These are phyloP conservation scores for Ephydatia muelleri DNA, from an alignment of 37 sponge, comb jelly and placozoan genomes.

Conservation along the genomic window DNA sequence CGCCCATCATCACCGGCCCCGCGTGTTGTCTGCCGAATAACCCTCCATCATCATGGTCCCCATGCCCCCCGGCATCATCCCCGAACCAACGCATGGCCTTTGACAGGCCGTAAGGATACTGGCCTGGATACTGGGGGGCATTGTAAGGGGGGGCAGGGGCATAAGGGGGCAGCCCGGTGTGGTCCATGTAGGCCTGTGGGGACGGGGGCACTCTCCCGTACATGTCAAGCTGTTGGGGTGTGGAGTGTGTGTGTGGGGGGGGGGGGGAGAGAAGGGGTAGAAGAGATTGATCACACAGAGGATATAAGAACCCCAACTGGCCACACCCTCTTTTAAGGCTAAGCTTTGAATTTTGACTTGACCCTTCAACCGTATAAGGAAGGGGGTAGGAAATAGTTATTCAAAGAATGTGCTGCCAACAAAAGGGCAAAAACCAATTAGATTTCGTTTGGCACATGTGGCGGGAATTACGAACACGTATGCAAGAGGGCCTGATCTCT, in stretches of 20 bases:
- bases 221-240: background rate
- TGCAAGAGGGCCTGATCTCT: too few relatives aligned
- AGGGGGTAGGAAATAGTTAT: too few relatives aligned
- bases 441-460: too few relatives aligned
- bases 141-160: conserved; percentile 1
- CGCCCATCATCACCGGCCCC: background rate
- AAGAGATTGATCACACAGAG: background rate
- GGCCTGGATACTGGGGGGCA: conserved; percentile 5
- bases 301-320: background rate
- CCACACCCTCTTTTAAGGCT: too few relatives aligned
- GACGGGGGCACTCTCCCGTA: background rate
- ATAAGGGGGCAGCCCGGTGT: background rate
- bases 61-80: background rate
- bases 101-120: conserved; percentile 9
- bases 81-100: too few relatives aligned
- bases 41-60: background rate
- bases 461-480: too few relatives aligned
- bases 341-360: too few relatives aligned
- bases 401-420: too few relatives aligned
- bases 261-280: background rate
- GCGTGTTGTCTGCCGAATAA: background rate
- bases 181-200: background rate
- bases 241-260: background rate
- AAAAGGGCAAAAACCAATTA: too few relatives aligned
- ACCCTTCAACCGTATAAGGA: too few relatives aligned